Percentiles rank a stretch among this genome's conserved stretches.
Conservation (phyloP, 2,797 vertebrate species). For the Phrynocephalus vlangalii region DNA sequence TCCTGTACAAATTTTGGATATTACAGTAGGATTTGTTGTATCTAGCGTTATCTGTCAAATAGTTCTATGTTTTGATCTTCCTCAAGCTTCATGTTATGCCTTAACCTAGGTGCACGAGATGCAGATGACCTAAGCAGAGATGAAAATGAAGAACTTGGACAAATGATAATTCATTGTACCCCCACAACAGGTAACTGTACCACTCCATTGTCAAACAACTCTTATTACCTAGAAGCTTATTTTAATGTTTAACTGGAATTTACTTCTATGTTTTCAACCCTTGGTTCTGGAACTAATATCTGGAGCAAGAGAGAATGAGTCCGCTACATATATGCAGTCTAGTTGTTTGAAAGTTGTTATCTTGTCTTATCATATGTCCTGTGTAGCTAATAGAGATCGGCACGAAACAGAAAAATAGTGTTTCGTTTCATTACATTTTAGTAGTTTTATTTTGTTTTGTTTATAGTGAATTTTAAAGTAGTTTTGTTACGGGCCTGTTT, state of each 20-base stretch:
- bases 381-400: too few relatives aligned
- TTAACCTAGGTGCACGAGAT: conserved; percentile 62
- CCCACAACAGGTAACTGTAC: conserved; percentile 89
- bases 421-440: too few relatives aligned
- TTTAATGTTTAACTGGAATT: neutral
- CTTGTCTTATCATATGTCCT: neutral
- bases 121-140: conserved; percentile 67
- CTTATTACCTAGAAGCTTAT: too few relatives aligned
- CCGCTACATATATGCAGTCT: neutral
- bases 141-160: conserved; percentile 86
- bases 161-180: conserved; percentile 92
- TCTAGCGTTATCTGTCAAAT: neutral
- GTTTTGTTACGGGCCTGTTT: too few relatives aligned
- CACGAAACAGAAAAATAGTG: too few relatives aligned
- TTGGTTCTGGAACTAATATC: neutral
- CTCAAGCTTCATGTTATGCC: neutral
- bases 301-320: neutral
- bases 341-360: neutral
- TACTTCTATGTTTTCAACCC: neutral
- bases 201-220: too few relatives aligned
- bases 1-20: neutral
- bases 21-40: neutral
- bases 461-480: too few relatives aligned
- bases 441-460: too few relatives aligned
- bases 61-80: conserved; percentile 37